phyloP scores from a whole-genome alignment of 2,888 invertebrate genomes.

The Ectropis crepuscularia region DNA sequence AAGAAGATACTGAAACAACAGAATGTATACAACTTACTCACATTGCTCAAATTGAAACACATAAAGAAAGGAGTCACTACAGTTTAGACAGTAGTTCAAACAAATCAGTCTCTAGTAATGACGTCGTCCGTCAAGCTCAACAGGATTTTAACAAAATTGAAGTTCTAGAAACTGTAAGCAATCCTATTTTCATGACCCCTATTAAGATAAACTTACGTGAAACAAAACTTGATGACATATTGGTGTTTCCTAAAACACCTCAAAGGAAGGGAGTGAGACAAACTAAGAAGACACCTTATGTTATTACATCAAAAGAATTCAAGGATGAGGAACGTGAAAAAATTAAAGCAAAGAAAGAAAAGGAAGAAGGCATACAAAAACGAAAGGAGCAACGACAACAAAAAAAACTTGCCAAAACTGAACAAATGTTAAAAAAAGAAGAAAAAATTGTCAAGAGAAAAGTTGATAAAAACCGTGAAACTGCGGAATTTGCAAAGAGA shows the following conservation, averaged over 20 bases:
- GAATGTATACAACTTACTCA: slow-evolving; percentile 11
- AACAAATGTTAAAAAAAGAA: slow-evolving; percentile 20
- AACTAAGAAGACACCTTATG: slow-evolving; percentile 29
- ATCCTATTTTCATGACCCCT: slow-evolving; percentile 12
- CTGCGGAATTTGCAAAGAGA: too few relatives aligned
- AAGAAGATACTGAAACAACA: slow-evolving; percentile 5
- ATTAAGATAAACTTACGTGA: slow-evolving; percentile 6
- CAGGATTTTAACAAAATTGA: slow-evolving; percentile 14
- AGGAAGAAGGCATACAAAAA: slow-evolving; percentile 34
- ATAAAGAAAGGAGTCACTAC: slow-evolving; percentile 6
- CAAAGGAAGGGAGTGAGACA: slow-evolving; percentile 32
- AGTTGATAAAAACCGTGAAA: too few relatives aligned
- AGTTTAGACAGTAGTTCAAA: not conserved
- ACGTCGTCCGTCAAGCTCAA: not conserved
- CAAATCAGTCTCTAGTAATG: not conserved
- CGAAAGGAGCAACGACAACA: slow-evolving; percentile 26
- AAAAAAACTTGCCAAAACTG: slow-evolving; percentile 27
- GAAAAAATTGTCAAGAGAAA: slow-evolving; percentile 15
- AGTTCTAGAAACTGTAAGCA: slow-evolving; percentile 8
- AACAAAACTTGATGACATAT: slow-evolving; percentile 26
- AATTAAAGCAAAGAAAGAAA: slow-evolving; percentile 26
- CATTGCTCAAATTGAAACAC: slow-evolving; percentile 11
- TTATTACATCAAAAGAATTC: slow-evolving; percentile 29
- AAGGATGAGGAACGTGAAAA: slow-evolving; percentile 31
- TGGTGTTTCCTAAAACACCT: slow-evolving; percentile 34